These are phyloP conservation scores for Pipistrellus pygmaeus DNA, from an alignment of 2,797 vertebrate species.

Conservation along the genomic window DNA sequence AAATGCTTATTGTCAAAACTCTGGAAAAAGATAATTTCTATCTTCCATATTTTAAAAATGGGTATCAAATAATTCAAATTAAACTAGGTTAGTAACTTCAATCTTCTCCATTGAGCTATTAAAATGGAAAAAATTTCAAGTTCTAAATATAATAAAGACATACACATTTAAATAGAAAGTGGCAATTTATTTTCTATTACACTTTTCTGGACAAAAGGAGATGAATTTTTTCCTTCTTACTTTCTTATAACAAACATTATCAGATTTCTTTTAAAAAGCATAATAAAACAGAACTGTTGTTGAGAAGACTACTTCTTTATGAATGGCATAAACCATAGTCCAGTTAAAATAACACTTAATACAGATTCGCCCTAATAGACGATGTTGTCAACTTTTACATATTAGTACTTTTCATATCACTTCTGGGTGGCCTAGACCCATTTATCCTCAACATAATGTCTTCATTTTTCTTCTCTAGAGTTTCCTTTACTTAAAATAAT, in stretches of 20 bases:
- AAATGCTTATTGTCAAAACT: constrained; percentile 30
- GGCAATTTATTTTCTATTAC: constrained; percentile 58
- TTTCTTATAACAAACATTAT: constrained; percentile 36
- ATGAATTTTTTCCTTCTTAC: constrained; percentile 41
- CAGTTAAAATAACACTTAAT: not conserved
- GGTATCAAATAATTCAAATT: constrained; percentile 47
- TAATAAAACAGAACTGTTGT: constrained; percentile 1
- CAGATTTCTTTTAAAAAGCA: constrained; percentile 4
- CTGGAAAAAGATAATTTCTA: constrained; percentile 28
- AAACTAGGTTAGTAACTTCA: constrained; percentile 16
- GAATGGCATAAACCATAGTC: not conserved
- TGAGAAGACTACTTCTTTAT: not conserved
- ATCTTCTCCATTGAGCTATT: not conserved
- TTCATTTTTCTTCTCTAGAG: not conserved
- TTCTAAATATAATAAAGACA: constrained; percentile 45
- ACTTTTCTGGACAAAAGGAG: constrained; percentile 28
- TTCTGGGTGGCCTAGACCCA: not conserved
- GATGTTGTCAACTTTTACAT: not conserved
- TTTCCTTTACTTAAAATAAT: constrained; percentile 33
- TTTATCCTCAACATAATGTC: not conserved
- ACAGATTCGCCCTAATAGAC: not conserved
- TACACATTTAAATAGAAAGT: constrained; percentile 63
- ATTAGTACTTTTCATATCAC: not conserved
- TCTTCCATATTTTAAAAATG: constrained; percentile 51
- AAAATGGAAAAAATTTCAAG: constrained; percentile 28